Percentiles rank a stretch among this genome's conserved stretches.
phyloP scores from a whole-genome alignment of 2,888 invertebrate species.

The Cheilosia soror region DNA sequence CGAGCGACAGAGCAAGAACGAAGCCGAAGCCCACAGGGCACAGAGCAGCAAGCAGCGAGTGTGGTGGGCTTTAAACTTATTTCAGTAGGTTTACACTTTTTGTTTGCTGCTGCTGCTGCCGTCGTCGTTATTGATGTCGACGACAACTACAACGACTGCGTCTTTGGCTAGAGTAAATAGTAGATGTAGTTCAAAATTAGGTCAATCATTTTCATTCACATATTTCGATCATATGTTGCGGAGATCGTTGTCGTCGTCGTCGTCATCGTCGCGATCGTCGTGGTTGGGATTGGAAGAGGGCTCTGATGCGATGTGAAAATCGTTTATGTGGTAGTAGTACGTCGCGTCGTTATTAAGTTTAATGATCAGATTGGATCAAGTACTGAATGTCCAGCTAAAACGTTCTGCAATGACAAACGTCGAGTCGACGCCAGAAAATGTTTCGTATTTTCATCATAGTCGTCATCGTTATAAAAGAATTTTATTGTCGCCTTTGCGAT shows the following conservation, averaged over 20 bases:
- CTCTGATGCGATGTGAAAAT: background rate
- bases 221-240: constrained; percentile 72
- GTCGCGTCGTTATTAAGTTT: constrained; percentile 28
- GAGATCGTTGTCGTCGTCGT: constrained; percentile 20
- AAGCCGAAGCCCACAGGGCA: constrained; percentile 50
- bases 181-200: constrained; percentile 78
- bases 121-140: constrained; percentile 15
- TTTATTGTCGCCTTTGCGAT: background rate
- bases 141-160: constrained; percentile 11
- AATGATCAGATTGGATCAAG: constrained; percentile 46
- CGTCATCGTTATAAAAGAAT: background rate
- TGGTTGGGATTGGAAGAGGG: too few relatives aligned
- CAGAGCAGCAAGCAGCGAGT: constrained; percentile 14
- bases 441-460: background rate
- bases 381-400: constrained; percentile 21
- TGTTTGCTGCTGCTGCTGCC: constrained; percentile 16
- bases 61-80: constrained; percentile 63
- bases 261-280: background rate
- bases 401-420: background rate
- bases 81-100: constrained; percentile 40
- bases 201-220: constrained; percentile 83
- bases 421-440: background rate
- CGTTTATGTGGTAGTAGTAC: constrained; percentile 15
- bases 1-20: constrained; percentile 47
- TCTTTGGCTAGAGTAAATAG: constrained; percentile 68